These are phyloP conservation scores for Teleiodes luculella DNA, from an alignment of 2,888 invertebrate species.

Conservation along the genomic window DNA sequence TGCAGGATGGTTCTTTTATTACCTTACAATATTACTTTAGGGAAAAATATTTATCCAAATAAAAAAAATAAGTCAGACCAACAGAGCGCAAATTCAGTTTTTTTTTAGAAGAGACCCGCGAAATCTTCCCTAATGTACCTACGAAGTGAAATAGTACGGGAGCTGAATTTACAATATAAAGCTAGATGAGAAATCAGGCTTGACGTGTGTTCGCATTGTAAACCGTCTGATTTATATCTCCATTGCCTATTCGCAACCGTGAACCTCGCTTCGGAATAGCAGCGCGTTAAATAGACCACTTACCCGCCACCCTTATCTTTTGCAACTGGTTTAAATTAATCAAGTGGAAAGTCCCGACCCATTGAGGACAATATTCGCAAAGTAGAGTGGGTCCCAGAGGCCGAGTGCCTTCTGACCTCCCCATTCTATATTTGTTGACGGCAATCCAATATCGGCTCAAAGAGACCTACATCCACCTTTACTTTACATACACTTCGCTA, in stretches of 20 bases:
- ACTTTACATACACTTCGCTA: slow-evolving; percentile 19
- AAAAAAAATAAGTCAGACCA: no score
- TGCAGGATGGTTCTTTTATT: no score
- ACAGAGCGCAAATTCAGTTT: no score
- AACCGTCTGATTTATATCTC: background rate
- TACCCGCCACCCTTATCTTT: slow-evolving; percentile 7
- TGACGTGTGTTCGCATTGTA: background rate
- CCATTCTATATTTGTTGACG: slow-evolving; percentile 44
- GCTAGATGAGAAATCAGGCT: background rate
- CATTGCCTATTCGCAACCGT: slow-evolving; percentile 1
- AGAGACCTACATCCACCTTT: slow-evolving; percentile 24
- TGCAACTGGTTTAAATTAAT: slow-evolving; percentile 37
- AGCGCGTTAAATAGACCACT: slow-evolving; percentile 5
- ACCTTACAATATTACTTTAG: no score
- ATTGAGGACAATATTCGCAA: slow-evolving; percentile 32
- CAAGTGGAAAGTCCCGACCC: slow-evolving; percentile 46
- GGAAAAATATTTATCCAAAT: no score
- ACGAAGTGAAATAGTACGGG: background rate
- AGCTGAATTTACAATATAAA: background rate
- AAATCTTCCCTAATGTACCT: no score
- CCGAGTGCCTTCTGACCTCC: slow-evolving; percentile 36
- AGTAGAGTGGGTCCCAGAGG: slow-evolving; percentile 34
- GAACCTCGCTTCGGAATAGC: background rate
- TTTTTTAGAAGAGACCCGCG: no score
- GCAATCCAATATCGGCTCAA: slow-evolving; percentile 34